Conservation (phyloP, 2,888 invertebrate species). For the Colletes collaris region DNA sequence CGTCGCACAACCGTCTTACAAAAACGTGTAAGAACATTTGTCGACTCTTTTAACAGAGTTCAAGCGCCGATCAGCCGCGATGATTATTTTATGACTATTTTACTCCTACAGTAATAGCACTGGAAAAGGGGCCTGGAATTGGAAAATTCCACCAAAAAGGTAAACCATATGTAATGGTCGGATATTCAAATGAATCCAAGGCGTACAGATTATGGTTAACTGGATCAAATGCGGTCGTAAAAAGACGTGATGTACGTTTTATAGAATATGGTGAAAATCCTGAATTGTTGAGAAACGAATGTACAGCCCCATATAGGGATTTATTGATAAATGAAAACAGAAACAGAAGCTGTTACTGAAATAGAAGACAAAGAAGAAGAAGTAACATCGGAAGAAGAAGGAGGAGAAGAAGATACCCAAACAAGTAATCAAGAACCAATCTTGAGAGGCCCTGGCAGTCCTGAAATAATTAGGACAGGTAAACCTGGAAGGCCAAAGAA, state of each 20-base stretch:
- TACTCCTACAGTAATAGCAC: no score
- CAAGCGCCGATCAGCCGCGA: no score
- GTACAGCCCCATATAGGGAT: background rate
- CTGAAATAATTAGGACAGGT: no score
- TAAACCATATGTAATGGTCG: conserved; percentile 49
- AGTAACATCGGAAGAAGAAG: background rate
- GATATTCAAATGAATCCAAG: conserved; percentile 63
- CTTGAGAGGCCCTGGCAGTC: no score
- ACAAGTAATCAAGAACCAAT: no score
- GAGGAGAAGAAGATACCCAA: background rate
- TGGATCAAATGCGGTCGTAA: conserved; percentile 54
- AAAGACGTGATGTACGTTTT: conserved; percentile 55
- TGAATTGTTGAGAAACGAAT: background rate
- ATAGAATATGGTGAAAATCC: background rate
- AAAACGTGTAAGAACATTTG: no score
- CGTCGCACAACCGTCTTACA: no score
- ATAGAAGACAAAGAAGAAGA: background rate
- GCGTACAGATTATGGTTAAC: conserved; percentile 64
- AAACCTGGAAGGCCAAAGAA: no score
- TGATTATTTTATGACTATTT: no score
- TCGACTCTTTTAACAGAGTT: no score
- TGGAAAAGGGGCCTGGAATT: conserved; percentile 36
- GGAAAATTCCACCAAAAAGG: conserved; percentile 61
- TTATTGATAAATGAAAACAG: conserved; percentile 38
- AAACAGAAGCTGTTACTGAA: background rate